Evolutionary conservation across 2,113 vertebrate species (phyloP).

Genomic region (Clinocottus analis): DNA sequence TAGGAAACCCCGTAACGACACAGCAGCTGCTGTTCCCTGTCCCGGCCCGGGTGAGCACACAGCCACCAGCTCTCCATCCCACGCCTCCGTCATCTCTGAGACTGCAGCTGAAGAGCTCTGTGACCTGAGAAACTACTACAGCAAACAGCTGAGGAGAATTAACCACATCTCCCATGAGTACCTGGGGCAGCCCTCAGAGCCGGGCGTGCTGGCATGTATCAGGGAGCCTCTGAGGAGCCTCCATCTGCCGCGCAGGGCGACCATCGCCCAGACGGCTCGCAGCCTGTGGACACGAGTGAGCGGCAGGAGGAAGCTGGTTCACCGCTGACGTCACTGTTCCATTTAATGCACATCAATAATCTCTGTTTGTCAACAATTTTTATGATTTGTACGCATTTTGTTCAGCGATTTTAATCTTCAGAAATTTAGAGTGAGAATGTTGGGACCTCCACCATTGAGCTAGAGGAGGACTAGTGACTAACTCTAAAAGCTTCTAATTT

Average conservation of each 20-base stretch:
- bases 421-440: not conserved
- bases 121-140: constrained; percentile 75
- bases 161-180: constrained; percentile 82
- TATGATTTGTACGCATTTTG: not conserved
- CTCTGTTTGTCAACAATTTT: no score
- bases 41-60: not conserved
- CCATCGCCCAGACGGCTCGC: constrained; percentile 70
- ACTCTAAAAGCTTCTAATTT: no score
- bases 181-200: constrained; percentile 65
- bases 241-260: constrained; percentile 62
- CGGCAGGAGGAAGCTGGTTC: constrained; percentile 64
- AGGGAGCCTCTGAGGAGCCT: constrained; percentile 79
- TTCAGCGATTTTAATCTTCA: not conserved
- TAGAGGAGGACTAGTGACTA: not conserved
- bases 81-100: constrained; percentile 79
- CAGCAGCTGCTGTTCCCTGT: no score
- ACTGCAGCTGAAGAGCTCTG: constrained; percentile 78
- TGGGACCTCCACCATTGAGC: no score
- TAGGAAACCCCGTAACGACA: constrained; percentile 11
- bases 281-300: constrained; percentile 83
- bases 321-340: no score
- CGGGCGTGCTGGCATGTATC: constrained; percentile 76
- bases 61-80: constrained; percentile 64
- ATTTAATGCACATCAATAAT: no score
- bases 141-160: constrained; percentile 76